Evolutionary conservation across 2,113 vertebrate genomes (phyloP).

Genomic region (Orycteropus afer): DNA sequence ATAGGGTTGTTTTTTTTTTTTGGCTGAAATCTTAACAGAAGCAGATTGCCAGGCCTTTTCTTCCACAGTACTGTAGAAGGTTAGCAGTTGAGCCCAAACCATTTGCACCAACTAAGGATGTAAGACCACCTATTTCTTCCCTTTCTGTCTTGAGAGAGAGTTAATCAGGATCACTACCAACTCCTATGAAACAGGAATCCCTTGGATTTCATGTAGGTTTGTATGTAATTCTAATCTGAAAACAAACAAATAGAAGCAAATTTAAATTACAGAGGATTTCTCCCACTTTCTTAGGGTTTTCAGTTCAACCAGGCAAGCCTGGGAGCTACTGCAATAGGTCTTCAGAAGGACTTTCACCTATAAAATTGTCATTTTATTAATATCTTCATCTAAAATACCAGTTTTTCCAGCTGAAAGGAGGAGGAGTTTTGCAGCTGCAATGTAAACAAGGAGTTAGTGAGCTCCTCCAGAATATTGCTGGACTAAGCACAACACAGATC

Average conservation of each 20-base stretch:
- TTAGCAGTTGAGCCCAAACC: too few relatives aligned
- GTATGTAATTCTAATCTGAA: background rate
- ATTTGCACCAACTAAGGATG: too few relatives aligned
- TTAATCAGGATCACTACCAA: background rate
- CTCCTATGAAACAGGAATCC: background rate
- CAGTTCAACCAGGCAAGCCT: background rate
- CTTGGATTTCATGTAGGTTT: background rate
- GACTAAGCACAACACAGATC: background rate
- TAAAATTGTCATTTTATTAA: background rate
- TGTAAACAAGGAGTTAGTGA: conserved; percentile 32
- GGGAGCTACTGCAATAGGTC: background rate
- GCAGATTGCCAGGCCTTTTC: too few relatives aligned
- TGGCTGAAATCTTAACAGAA: too few relatives aligned
- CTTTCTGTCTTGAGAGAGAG: background rate
- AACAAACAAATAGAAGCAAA: background rate
- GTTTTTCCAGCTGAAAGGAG: conserved; percentile 49
- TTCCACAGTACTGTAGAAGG: too few relatives aligned
- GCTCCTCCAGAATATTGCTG: background rate
- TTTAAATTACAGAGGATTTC: background rate
- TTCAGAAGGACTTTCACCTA: background rate
- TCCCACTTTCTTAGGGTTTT: background rate
- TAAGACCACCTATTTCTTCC: background rate
- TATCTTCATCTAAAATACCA: background rate
- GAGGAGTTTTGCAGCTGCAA: conserved; percentile 12
- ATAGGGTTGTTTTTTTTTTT: too few relatives aligned